Percentiles rank a stretch among this genome's conserved stretches.
phyloP scores from a whole-genome alignment of 2,888 invertebrate genomes.

The Leucophenga montana region DNA sequence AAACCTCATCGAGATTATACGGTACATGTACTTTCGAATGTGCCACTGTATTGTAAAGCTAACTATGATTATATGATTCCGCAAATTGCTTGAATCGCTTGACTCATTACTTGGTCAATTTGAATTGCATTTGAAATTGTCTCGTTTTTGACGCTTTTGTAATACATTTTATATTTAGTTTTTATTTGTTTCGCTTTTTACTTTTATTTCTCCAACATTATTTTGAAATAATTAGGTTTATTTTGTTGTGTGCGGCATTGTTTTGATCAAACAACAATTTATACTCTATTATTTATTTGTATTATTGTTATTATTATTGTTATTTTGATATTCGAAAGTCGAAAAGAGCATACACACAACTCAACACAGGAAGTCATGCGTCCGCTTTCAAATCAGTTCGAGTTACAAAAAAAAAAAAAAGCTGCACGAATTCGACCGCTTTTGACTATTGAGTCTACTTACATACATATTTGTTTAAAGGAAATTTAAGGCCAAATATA shows the following conservation, averaged over 20 bases:
- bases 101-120: constrained; percentile 11
- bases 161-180: background rate
- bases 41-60: background rate
- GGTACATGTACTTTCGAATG: background rate
- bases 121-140: constrained; percentile 5
- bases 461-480: background rate
- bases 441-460: background rate
- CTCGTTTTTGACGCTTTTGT: constrained; percentile 7
- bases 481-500: constrained; percentile 2
- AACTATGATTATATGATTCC: constrained; percentile 4
- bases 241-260: constrained; percentile 12
- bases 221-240: background rate
- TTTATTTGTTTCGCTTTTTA: constrained; percentile 11
- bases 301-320: background rate
- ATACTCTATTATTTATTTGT: background rate
- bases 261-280: constrained; percentile 9
- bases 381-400: constrained; percentile 8
- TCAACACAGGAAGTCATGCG: constrained; percentile 9
- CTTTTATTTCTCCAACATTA: background rate
- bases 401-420: too few relatives aligned
- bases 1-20: too few relatives aligned
- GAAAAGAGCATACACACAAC: too few relatives aligned
- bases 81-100: constrained; percentile 1
- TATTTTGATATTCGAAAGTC: constrained; percentile 8
- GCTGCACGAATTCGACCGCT: background rate